A percentile compares a stretch with the other conserved stretches of the same genome.
Evolutionary conservation across 1,140 invertebrate genomes (phyloP).

Genomic region (Epicauta chinensis): DNA sequence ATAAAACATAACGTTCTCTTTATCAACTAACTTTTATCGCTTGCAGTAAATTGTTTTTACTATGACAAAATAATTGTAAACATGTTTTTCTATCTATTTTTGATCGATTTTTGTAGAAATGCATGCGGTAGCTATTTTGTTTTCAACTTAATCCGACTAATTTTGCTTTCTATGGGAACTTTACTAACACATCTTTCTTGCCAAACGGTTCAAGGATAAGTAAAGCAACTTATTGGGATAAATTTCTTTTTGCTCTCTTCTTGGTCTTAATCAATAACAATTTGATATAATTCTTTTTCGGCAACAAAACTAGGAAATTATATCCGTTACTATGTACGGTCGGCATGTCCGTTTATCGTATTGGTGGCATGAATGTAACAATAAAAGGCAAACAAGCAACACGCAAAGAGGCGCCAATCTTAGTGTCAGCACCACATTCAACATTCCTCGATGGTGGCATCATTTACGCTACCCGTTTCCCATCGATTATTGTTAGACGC

Average conservation of each 20-base stretch:
- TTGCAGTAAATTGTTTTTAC: neutral
- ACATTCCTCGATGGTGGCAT: conserved; percentile 81
- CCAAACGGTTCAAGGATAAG: no score
- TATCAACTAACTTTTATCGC: no score
- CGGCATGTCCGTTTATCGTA: conserved; percentile 63
- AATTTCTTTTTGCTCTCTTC: no score
- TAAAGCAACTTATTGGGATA: no score
- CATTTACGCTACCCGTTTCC: conserved; percentile 70
- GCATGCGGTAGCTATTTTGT: neutral
- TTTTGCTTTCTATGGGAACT: conserved; percentile 13
- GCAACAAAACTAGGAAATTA: conserved; percentile 49
- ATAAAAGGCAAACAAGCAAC: conserved; percentile 69
- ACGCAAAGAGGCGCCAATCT: conserved; percentile 69
- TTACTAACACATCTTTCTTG: neutral
- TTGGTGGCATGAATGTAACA: conserved; percentile 71
- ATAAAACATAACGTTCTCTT: no score
- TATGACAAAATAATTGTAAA: no score
- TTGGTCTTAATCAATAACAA: no score
- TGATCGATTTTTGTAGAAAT: neutral
- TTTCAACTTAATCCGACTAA: conserved; percentile 1
- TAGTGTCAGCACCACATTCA: conserved; percentile 81
- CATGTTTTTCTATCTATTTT: no score
- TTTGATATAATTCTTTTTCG: no score
- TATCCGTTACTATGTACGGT: conserved; percentile 62
- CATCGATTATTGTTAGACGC: conserved; percentile 70